Evolutionary conservation across 2,797 vertebrate genomes (phyloP), one percentile per base, ranked within the genome.

Genomic region (Acipenser transmontanus): DNA sequence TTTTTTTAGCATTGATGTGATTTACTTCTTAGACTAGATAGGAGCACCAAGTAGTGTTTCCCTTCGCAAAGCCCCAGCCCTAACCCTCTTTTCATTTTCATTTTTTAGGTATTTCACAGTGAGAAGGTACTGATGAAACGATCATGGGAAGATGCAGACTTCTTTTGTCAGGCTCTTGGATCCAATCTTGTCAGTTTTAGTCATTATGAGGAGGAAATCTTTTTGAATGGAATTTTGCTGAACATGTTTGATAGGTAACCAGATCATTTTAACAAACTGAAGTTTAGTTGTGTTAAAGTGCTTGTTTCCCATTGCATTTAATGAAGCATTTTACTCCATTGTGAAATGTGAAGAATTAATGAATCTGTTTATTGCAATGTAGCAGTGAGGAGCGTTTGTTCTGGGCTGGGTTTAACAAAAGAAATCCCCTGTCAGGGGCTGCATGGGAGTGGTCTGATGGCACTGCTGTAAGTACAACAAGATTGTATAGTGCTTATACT

Each of bases 361-460:
- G 2, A 34, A 34, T 34, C 34, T 34, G 34, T 34, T 34, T 71
- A 20, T 72, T 72, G 61, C 69, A 49, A 66, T 78, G 17, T 75
- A 92, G 91, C 82, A 84, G 84, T 89, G 92, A 94, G 82, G 89
- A 88, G 66, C 93, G 94, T 65, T 93, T 92, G 85, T 96, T 98
- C 84, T 99, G 97, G 96, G 89, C 97, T 74, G 96, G 97, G 73
- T 90, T 99, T 73, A 96, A 93, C 80, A 98, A 93, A 84, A 93
- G 92, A 91, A 93, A 91, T 72, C 87, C 84, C 0, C 78, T 87
- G 74, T 81, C 85, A 63, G 80, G 73, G 1, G 93, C 90, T 64
- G 81, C 85, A 0, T 99, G 97, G 96, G 79, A 91, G 70, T 99
- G 97, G 96, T 95, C 95, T 8, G 96, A 98, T 67, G 82, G 85